Base-by-base conservation (phyloP, 1,140 invertebrate genomes). In the Chironomus tepperi region DNA sequence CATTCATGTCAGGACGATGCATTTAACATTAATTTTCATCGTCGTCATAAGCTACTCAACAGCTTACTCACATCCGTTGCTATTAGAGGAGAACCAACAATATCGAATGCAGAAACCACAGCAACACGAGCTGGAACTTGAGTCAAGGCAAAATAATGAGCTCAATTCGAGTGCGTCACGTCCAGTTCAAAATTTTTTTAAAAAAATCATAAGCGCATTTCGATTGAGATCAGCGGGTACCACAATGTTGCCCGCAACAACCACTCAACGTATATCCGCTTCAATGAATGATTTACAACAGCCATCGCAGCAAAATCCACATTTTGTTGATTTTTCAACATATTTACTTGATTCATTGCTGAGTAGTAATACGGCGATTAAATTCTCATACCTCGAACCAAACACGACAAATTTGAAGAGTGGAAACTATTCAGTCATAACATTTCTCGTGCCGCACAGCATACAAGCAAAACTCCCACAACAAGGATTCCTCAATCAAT, bases 11-110 rank as follows among this genome's bases (percentile, higher is more conserved):
- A 70, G 19, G 3, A 70, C 65, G 19, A 70, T 70, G 65, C 65
- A 70, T 70, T 70, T 70, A 18, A 8, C 65, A 70, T 70, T 70
- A 70, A 70, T 70, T 21, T 70, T 21, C 65, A 70, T 70, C 65
- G 65, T 70, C 18, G 19, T 70, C 18, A 18, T 70, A 70, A 70
- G 65, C 65, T 70, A 18, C 65, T 19, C 65, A 21, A 70, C 65
- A 21, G 19, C 65, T 70, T 21, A 19, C 19, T 70, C 65, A 19
- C 19, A 70, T 70, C 65, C 65, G 19, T 34, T 34, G 24, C 47
- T 57, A n/a, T 15, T 57, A 57, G 12, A 57, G 47, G 12, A 57
- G 47, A 57, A 57, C 5, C 12, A 57, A 15, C 47, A 47, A 47
- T 9, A 47, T 12, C 43, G 15, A 10, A 7, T 43, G 10, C 65